These are phyloP conservation scores for Pimpla rufipes DNA, from an alignment of 2,888 invertebrate genomes.

Conservation along the genomic window DNA sequence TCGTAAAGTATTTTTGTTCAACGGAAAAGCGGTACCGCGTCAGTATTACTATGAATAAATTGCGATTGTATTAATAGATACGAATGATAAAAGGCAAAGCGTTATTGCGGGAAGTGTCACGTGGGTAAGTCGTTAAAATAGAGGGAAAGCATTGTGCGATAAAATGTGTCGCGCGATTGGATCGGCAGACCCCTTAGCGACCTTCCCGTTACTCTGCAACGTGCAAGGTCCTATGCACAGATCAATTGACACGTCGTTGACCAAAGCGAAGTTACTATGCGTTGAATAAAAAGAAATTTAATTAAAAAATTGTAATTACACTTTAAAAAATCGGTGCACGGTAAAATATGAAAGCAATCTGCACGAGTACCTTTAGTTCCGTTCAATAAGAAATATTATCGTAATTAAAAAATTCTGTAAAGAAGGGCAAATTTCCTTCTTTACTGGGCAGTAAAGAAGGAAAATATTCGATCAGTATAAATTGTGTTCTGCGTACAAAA, in stretches of 20 bases:
- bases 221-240: background rate
- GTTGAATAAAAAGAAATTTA: background rate
- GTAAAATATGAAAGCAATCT: background rate
- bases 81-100: background rate
- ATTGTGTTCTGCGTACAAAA: background rate
- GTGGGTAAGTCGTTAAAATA: background rate
- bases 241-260: background rate
- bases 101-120: background rate
- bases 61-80: slow-evolving; percentile 14
- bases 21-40: background rate
- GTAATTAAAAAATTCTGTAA: too few species aligned
- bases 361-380: too few species aligned
- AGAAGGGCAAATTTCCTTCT: too few species aligned
- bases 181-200: slow-evolving; percentile 18
- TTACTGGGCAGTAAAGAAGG: background rate
- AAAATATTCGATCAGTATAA: background rate
- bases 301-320: background rate
- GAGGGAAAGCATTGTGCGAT: background rate
- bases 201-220: background rate
- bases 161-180: background rate
- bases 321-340: background rate
- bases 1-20: background rate
- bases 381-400: too few species aligned
- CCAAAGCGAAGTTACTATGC: background rate
- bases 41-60: background rate